Percentiles rank a stretch among this genome's conserved stretches.
These are phyloP conservation scores for Pristionchus japonicus DNA, from an alignment of 2,888 invertebrate species.

Conservation along the genomic window DNA sequence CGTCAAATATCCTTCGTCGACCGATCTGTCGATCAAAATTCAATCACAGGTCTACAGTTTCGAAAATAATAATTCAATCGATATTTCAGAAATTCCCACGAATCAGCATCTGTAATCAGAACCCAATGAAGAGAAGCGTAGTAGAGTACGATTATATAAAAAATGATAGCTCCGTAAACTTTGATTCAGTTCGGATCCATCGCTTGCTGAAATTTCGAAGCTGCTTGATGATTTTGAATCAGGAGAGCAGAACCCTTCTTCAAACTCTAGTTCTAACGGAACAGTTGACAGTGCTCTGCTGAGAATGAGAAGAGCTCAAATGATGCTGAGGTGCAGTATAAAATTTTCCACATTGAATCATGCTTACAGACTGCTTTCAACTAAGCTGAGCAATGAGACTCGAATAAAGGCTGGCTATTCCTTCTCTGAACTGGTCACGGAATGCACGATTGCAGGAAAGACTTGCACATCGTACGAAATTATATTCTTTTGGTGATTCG, in stretches of 20 bases:
- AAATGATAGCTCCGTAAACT: not conserved
- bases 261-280: not conserved
- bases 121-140: constrained; percentile 12
- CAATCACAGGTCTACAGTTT: not conserved
- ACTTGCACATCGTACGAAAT: constrained; percentile 13
- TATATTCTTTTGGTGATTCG: not conserved
- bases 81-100: not conserved
- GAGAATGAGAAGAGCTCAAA: not conserved
- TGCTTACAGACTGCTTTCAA: not conserved
- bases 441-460: constrained; percentile 16
- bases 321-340: not conserved
- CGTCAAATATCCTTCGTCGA: constrained; percentile 1
- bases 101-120: constrained; percentile 15
- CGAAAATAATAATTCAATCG: not conserved
- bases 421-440: constrained; percentile 21
- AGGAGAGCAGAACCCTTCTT: not conserved
- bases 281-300: not conserved
- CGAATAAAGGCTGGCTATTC: not conserved
- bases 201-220: not conserved
- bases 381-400: not conserved
- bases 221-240: not conserved
- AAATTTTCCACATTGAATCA: not conserved
- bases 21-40: not conserved
- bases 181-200: not conserved
- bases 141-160: not conserved